Conservation (phyloP, 2,797 vertebrate species). For the Gadopsis bispinosus region DNA sequence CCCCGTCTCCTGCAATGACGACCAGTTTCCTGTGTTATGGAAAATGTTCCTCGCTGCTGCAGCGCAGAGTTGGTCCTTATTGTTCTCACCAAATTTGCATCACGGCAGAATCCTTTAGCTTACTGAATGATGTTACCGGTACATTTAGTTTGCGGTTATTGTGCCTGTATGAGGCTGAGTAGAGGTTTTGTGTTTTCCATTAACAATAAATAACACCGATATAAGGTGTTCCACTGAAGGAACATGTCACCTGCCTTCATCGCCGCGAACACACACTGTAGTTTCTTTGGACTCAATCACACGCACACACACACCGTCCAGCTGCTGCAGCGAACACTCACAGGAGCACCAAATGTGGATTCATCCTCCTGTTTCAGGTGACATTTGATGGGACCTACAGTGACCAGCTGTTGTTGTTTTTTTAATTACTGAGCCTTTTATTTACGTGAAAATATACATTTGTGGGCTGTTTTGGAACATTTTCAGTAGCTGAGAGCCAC, state of each 20-base stretch:
- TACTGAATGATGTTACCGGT: neutral
- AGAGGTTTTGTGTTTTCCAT: neutral
- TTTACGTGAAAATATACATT: neutral
- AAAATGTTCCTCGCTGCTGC: constrained; percentile 34
- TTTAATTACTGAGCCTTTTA: neutral
- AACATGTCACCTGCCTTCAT: neutral
- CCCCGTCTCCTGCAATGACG: constrained; percentile 21
- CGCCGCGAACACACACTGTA: neutral
- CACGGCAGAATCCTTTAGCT: constrained; percentile 1
- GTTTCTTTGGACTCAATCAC: neutral
- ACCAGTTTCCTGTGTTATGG: constrained; percentile 44
- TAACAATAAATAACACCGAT: neutral
- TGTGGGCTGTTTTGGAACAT: neutral
- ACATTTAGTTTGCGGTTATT: neutral
- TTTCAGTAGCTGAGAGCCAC: neutral
- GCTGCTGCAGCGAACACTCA: neutral
- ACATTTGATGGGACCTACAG: neutral
- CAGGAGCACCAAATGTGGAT: neutral
- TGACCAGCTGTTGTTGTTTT: neutral
- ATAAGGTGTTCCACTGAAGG: neutral
- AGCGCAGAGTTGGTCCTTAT: constrained; percentile 7
- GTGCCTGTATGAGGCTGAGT: neutral
- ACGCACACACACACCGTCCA: neutral
- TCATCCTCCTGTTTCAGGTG: neutral
- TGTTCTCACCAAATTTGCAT: constrained; percentile 23